phyloP scores from a whole-genome alignment of 2,113 vertebrate species.

The Oxyruncus cristatus region DNA sequence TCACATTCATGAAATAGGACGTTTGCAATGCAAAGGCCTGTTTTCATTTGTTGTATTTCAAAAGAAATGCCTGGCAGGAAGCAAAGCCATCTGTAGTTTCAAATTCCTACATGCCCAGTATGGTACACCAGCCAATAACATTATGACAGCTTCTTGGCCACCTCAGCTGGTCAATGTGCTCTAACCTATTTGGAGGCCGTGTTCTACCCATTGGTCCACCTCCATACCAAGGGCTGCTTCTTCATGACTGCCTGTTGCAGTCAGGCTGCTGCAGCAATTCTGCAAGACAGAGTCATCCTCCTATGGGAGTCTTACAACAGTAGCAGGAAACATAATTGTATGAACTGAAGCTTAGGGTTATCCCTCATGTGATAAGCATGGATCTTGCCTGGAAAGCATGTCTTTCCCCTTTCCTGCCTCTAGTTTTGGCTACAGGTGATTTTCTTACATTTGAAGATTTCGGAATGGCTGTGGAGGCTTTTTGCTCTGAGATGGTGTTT shows the following conservation, averaged over 20 bases:
- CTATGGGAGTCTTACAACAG: not conserved
- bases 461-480: not conserved
- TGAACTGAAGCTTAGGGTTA: not conserved
- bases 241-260: not conserved
- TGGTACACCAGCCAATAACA: not conserved
- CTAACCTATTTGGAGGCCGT: not conserved
- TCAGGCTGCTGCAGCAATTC: not conserved
- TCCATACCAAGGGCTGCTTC: not conserved
- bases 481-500: not conserved
- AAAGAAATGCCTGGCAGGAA: conserved; percentile 9
- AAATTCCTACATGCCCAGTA: not conserved
- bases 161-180: not conserved
- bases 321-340: not conserved
- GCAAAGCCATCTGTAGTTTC: not conserved
- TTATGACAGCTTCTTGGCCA: not conserved
- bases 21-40: not conserved
- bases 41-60: not conserved
- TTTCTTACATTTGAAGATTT: not conserved
- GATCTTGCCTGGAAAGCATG: not conserved
- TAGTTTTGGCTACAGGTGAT: not conserved
- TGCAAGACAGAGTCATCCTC: not conserved
- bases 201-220: not conserved
- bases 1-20: not conserved
- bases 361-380: not conserved
- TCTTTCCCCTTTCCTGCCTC: not conserved